These are phyloP conservation scores for Diplazon laetatorius DNA, from an alignment of 2,888 invertebrate species.

Conservation along the genomic window DNA sequence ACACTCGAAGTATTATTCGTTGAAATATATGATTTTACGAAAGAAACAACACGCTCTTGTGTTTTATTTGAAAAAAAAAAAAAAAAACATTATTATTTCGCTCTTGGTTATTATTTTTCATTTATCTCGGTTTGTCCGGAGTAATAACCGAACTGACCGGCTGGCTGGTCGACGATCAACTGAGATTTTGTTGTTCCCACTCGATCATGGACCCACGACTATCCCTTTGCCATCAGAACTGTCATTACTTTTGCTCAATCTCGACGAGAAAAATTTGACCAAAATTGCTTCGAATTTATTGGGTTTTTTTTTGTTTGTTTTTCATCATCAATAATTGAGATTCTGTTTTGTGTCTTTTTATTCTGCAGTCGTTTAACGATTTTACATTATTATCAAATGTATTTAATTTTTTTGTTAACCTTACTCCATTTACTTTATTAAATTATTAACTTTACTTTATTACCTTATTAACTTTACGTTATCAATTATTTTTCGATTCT, in stretches of 20 bases:
- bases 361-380: too few species aligned
- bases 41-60: not conserved
- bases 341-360: too few species aligned
- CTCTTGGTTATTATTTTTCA: not conserved
- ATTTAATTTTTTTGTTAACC: too few species aligned
- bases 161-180: conserved; percentile 62
- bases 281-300: not conserved
- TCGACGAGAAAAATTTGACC: not conserved
- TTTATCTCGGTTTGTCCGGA: conserved; percentile 20
- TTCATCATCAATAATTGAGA: conserved; percentile 8
- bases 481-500: too few species aligned
- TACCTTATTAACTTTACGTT: too few species aligned
- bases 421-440: too few species aligned
- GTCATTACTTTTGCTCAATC: conserved; percentile 27
- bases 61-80: too few species aligned
- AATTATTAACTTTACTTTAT: too few species aligned
- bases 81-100: too few species aligned
- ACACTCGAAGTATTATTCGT: not conserved
- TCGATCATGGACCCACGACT: conserved; percentile 19
- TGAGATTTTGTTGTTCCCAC: conserved; percentile 61
- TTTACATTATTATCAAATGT: too few species aligned
- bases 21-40: not conserved
- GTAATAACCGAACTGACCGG: conserved; percentile 55
- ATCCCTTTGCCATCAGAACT: conserved; percentile 5
- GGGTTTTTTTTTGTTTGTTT: conserved; percentile 6